Conservation (phyloP, 2,888 invertebrate genomes). For the Agelastica alni region DNA sequence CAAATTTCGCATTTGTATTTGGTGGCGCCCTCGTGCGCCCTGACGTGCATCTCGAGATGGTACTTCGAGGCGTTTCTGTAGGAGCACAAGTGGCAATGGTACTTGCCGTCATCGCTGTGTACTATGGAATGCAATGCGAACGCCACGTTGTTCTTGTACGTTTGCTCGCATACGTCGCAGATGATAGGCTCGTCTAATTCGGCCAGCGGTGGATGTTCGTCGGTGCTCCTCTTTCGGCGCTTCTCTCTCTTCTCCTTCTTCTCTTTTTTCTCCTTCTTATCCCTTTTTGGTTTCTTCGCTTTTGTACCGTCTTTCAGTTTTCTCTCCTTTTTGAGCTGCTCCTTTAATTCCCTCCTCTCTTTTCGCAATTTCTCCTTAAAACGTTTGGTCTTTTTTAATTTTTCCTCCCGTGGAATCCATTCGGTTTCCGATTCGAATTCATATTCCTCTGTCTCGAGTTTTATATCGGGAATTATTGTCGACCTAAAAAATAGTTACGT, state of each 20-base stretch:
- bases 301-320: conserved; percentile 17
- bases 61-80: conserved; percentile 49
- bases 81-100: conserved; percentile 50
- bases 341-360: conserved; percentile 18
- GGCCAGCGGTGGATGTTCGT: conserved; percentile 38
- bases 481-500: conserved; percentile 18
- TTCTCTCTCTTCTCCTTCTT: conserved; percentile 27
- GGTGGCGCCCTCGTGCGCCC: conserved; percentile 56
- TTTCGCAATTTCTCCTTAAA: conserved; percentile 22
- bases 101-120: conserved; percentile 46
- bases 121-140: conserved; percentile 48
- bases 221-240: conserved; percentile 14
- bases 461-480: neutral
- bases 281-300: conserved; percentile 25
- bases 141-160: conserved; percentile 55
- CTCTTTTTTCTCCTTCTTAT: conserved; percentile 24
- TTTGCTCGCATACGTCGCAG: conserved; percentile 61
- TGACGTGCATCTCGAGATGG: conserved; percentile 54
- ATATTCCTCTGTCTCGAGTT: conserved; percentile 16
- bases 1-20: conserved; percentile 54
- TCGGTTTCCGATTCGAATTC: conserved; percentile 32
- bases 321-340: conserved; percentile 20
- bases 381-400: conserved; percentile 27
- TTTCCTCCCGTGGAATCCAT: conserved; percentile 32
- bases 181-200: conserved; percentile 54